Conservation (phyloP, 2,113 vertebrate species). For the Chionis minor region DNA sequence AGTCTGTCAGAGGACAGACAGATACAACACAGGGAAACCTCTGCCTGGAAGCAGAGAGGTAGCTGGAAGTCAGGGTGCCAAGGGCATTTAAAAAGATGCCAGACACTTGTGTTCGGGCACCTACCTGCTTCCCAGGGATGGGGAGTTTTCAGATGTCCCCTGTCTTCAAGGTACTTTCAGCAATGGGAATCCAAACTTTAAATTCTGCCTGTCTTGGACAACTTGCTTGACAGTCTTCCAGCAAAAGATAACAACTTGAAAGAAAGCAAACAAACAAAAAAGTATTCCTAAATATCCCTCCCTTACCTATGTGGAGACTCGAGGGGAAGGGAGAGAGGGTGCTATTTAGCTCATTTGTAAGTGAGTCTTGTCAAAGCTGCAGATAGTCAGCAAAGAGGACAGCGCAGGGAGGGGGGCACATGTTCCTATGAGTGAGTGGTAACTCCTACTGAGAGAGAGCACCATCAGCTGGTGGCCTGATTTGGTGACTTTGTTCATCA, state of each 20-base stretch:
- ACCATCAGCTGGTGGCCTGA: neutral
- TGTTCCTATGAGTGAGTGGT: rapidly evolving
- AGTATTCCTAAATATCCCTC: neutral
- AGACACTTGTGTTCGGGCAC: neutral
- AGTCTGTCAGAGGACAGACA: neutral
- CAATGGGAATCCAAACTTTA: neutral
- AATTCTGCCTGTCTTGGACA: neutral
- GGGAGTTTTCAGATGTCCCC: neutral
- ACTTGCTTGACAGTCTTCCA: neutral
- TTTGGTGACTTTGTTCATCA: neutral
- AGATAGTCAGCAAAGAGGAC: neutral
- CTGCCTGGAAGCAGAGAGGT: neutral
- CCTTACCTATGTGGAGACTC: neutral
- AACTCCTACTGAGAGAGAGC: neutral
- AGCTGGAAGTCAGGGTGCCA: neutral
- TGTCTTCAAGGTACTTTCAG: neutral
- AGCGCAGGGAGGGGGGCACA: neutral
- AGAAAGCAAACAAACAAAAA: neutral
- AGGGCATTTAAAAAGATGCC: neutral
- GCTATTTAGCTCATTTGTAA: neutral
- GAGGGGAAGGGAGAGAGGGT: neutral
- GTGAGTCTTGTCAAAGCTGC: neutral
- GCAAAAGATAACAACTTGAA: neutral
- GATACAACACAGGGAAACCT: neutral
- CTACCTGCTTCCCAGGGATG: neutral